Evolutionary conservation across 1,140 invertebrate genomes (phyloP).

Genomic region (Meloidogyne chitwoodi): DNA sequence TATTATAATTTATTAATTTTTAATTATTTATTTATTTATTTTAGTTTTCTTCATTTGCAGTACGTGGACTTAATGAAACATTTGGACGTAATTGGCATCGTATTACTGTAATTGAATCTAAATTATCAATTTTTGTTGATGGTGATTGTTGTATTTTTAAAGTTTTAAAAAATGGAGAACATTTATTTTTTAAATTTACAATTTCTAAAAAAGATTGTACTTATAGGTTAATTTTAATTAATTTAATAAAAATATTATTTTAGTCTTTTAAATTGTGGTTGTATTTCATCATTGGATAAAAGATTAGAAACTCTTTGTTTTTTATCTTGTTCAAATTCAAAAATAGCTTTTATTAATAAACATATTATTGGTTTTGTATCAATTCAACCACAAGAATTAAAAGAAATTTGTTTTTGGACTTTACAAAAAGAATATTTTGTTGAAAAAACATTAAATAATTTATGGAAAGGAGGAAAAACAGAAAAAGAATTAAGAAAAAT

Average conservation of each 20-base stretch:
- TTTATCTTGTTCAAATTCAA: background rate
- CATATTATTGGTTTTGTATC: constrained; percentile 18
- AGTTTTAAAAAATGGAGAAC: constrained; percentile 20
- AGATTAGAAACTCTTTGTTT: constrained; percentile 17
- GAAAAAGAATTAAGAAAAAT: constrained; percentile 15
- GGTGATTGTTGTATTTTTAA: constrained; percentile 27
- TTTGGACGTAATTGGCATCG: constrained; percentile 33
- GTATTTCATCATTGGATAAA: constrained; percentile 1
- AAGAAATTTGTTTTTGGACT: constrained; percentile 30
- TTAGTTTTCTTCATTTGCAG: constrained; percentile 17
- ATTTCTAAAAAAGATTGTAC: background rate
- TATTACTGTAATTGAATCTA: constrained; percentile 24
- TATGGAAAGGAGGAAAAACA: constrained; percentile 24
- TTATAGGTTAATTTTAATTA: constrained; percentile 19
- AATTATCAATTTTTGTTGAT: constrained; percentile 27
- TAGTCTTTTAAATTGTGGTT: constrained; percentile 14
- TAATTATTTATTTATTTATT: background rate
- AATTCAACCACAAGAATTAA: constrained; percentile 23
- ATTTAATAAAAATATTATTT: background rate
- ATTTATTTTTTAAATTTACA: constrained; percentile 23
- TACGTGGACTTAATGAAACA: constrained; percentile 24
- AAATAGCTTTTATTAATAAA: constrained; percentile 25
- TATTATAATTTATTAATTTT: background rate
- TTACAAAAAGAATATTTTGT: constrained; percentile 4
- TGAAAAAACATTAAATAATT: background rate